Conservation (phyloP, 1,140 invertebrate genomes). For the Drosophila varians region DNA sequence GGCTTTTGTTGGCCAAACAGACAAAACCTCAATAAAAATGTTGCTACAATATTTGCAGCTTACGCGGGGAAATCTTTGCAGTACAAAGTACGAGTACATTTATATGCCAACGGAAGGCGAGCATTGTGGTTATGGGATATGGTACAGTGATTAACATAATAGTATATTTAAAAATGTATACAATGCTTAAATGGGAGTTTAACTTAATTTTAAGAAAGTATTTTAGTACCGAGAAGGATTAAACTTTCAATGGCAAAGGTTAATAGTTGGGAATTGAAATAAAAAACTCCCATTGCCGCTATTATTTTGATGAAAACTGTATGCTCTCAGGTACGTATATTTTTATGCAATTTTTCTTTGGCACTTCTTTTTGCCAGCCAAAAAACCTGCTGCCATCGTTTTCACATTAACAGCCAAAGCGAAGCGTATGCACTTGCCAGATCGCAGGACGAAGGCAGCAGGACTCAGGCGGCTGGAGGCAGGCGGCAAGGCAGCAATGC, state of each 20-base stretch:
- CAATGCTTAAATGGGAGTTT: not conserved
- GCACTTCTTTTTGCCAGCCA: constrained; percentile 54
- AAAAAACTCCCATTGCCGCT: not conserved
- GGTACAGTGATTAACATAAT: not conserved
- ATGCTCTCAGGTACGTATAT: constrained; percentile 18
- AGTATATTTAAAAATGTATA: not conserved
- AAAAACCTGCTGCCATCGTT: constrained; percentile 77
- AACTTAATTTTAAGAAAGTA: no score
- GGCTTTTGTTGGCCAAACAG: constrained; percentile 75
- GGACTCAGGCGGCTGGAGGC: not conserved
- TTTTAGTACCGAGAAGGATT: no score
- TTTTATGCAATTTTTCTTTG: constrained; percentile 63
- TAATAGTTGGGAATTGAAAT: no score
- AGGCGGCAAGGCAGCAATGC: not conserved
- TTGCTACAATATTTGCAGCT: constrained; percentile 79
- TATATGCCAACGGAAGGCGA: not conserved
- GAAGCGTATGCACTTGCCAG: constrained; percentile 78
- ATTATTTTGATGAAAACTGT: not conserved
- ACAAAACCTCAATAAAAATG: constrained; percentile 81
- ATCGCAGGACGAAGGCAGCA: constrained; percentile 29
- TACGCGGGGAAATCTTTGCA: constrained; percentile 67
- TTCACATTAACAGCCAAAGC: constrained; percentile 79
- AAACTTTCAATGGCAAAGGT: no score
- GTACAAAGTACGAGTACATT: constrained; percentile 58
- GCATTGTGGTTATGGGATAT: not conserved